phyloP scores from a whole-genome alignment of 2,888 invertebrate genomes.

The Eristalinus sepulchralis region DNA sequence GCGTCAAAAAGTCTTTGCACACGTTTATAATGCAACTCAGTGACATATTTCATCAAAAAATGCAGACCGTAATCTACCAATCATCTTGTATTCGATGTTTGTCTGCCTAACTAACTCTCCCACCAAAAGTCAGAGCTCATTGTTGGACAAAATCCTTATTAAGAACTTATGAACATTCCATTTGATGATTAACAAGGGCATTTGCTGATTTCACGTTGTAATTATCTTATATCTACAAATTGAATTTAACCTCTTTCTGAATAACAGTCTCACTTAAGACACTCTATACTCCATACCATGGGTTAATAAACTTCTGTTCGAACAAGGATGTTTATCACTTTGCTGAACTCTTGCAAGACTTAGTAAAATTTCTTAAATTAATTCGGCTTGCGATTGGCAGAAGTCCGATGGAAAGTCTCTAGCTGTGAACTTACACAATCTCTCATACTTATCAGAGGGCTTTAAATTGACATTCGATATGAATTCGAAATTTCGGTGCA shows the following conservation, averaged over 20 bases:
- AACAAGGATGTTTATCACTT: background rate
- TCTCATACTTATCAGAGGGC: background rate
- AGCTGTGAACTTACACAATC: background rate
- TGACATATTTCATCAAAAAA: conserved; percentile 46
- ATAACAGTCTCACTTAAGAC: too few species aligned
- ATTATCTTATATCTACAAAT: conserved; percentile 27
- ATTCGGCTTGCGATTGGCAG: conserved; percentile 10
- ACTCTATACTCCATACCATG: too few species aligned
- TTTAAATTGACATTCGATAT: conserved; percentile 36
- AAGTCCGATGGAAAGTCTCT: background rate
- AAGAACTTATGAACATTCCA: background rate
- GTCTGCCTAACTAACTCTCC: too few species aligned
- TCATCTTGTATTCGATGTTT: conserved; percentile 56
- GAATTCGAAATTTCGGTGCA: conserved; percentile 22
- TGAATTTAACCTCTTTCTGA: conserved; percentile 2
- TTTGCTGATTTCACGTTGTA: conserved; percentile 14
- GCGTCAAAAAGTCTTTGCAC: too few species aligned
- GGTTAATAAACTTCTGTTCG: background rate
- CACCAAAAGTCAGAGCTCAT: too few species aligned
- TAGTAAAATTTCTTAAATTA: background rate
- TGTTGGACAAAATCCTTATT: background rate
- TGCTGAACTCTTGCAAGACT: background rate
- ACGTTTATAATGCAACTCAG: conserved; percentile 31
- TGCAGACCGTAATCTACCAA: conserved; percentile 49
- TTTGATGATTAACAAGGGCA: conserved; percentile 5